Conservation (phyloP, 2,113 vertebrate genomes). For the Gymnogyps californianus region DNA sequence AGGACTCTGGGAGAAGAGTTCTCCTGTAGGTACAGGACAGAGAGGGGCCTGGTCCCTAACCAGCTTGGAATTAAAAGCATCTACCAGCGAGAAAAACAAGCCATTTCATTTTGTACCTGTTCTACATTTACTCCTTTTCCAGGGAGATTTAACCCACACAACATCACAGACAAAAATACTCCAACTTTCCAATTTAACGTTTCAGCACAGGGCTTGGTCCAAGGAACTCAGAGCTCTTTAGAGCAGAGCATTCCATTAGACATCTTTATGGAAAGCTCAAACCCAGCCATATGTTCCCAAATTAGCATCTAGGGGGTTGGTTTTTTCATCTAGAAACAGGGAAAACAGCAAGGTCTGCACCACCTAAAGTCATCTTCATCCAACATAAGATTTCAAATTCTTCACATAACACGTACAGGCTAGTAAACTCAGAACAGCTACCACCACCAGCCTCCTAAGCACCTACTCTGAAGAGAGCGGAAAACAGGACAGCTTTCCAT, state of each 20-base stretch:
- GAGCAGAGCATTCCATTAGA: background rate
- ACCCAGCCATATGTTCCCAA: background rate
- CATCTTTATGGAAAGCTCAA: background rate
- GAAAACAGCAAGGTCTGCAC: background rate
- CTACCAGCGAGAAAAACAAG: background rate
- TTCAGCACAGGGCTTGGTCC: background rate
- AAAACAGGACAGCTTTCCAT: background rate
- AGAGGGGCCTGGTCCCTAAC: background rate
- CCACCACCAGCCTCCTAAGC: background rate
- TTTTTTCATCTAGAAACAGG: background rate
- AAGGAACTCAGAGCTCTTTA: background rate
- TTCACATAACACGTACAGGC: background rate
- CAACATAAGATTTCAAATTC: background rate
- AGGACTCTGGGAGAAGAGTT: background rate
- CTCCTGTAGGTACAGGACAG: rapidly evolving
- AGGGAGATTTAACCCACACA: background rate
- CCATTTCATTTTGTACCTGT: background rate
- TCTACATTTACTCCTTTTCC: background rate
- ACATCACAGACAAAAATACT: background rate
- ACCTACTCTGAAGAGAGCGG: background rate
- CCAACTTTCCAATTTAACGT: background rate
- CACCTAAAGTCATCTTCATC: background rate
- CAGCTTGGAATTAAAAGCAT: background rate
- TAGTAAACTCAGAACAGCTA: background rate
- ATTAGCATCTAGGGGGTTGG: background rate